Conservation (phyloP, 2,797 vertebrate genomes). For the Malurus splendens region DNA sequence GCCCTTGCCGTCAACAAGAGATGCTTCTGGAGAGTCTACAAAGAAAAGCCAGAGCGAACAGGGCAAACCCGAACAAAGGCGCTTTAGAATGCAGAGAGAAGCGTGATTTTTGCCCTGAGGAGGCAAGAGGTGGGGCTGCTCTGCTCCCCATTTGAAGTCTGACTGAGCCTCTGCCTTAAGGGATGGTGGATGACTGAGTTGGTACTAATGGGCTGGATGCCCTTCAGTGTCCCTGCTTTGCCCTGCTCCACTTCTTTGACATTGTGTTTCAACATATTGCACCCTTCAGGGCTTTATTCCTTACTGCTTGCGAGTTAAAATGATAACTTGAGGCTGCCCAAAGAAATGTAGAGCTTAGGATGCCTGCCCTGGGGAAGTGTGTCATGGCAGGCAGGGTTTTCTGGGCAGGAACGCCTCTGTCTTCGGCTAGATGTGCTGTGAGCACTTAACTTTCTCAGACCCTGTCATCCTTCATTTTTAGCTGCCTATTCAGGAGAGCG, state of each 20-base stretch:
- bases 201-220: conserved; percentile 8
- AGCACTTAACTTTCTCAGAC: not conserved
- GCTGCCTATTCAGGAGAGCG: not conserved
- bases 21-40: conserved; percentile 1
- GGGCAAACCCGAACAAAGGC: conserved; percentile 2
- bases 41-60: not conserved
- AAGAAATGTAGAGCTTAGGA: not conserved
- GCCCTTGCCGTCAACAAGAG: conserved; percentile 2
- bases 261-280: not conserved
- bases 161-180: not conserved
- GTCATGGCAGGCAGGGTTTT: not conserved
- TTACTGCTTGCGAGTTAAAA: not conserved
- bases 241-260: not conserved
- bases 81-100: not conserved
- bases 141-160: not conserved
- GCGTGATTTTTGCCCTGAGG: not conserved
- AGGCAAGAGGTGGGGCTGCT: conserved; percentile 21
- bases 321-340: not conserved
- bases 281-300: not conserved
- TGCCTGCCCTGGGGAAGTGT: not conserved
- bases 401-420: not conserved
- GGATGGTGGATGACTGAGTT: not conserved
- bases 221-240: not conserved
- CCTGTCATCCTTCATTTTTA: not conserved
- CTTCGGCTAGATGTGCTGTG: not conserved